These are phyloP conservation scores for Garrulus glandarius DNA, from an alignment of 2,797 vertebrate genomes.

Conservation along the genomic window DNA sequence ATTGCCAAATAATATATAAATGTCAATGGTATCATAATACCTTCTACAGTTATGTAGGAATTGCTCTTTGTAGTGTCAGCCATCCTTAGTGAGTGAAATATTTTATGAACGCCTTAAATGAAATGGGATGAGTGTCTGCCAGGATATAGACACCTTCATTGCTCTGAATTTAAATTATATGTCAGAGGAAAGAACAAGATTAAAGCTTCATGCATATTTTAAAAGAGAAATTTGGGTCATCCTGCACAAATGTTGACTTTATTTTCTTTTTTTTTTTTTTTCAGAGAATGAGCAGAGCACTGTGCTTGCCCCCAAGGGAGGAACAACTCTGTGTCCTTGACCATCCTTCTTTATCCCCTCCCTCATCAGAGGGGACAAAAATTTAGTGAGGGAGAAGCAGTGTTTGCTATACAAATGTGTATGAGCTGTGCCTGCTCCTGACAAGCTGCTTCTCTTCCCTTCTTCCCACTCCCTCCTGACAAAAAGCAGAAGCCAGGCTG, in stretches of 20 bases:
- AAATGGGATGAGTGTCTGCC: background rate
- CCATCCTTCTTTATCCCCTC: background rate
- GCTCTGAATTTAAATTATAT: conserved; percentile 13
- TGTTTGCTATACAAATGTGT: accelerated
- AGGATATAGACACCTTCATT: background rate
- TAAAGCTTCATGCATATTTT: conserved; percentile 8
- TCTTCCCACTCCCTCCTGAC: background rate
- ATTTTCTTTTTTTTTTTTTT: accelerated
- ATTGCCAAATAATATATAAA: background rate
- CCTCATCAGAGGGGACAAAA: background rate
- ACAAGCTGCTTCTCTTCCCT: background rate
- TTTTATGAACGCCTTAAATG: conserved; percentile 13
- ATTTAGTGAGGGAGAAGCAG: accelerated
- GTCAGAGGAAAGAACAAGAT: conserved; percentile 1
- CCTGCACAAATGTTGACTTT: background rate
- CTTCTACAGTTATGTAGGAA: background rate
- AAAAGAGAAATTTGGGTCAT: conserved; percentile 25
- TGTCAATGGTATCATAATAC: background rate
- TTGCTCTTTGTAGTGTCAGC: conserved; percentile 19
- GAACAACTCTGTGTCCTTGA: background rate
- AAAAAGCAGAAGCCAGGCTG: background rate
- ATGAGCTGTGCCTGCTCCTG: too few relatives aligned
- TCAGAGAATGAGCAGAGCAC: background rate
- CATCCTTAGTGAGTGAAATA: background rate
- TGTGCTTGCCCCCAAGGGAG: accelerated